Evolutionary conservation across 2,888 invertebrate species (phyloP).

Genomic region (Drosophila mettleri): DNA sequence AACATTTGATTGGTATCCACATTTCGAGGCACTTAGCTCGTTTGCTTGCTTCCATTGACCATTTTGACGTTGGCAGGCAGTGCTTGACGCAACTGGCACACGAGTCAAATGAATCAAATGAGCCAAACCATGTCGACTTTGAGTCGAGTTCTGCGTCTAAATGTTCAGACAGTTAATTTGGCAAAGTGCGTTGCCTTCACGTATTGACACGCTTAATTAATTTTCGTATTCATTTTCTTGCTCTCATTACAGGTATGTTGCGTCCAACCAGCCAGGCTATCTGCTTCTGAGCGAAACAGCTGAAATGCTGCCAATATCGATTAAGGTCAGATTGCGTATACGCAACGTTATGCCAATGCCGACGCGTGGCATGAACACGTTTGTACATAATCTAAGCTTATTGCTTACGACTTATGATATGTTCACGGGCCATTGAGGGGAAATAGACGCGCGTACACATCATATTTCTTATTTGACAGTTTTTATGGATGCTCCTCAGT

Average conservation of each 20-base stretch:
- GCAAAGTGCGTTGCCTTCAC: conserved; percentile 58
- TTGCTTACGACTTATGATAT: conserved; percentile 18
- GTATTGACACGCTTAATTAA: conserved; percentile 53
- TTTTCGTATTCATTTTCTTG: conserved; percentile 45
- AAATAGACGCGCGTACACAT: neutral
- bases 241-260: conserved; percentile 78
- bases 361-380: conserved; percentile 32
- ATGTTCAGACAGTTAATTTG: conserved; percentile 58
- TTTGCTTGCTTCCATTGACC: conserved; percentile 12
- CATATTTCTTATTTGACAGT: conserved; percentile 12
- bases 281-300: neutral
- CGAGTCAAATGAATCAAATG: conserved; percentile 32
- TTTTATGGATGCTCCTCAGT: conserved; percentile 5
- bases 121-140: conserved; percentile 14
- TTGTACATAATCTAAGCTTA: conserved; percentile 24
- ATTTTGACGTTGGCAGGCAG: conserved; percentile 36
- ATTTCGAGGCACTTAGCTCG: conserved; percentile 46
- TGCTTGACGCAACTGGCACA: conserved; percentile 46
- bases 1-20: conserved; percentile 68
- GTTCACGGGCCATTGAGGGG: neutral
- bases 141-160: conserved; percentile 27
- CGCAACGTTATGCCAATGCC: conserved; percentile 24
- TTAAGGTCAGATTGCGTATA: conserved; percentile 66
- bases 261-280: conserved; percentile 12
- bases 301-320: conserved; percentile 59